Evolutionary conservation across 2,888 invertebrate genomes (phyloP), one percentile per base, ranked within the genome.

Genomic region (Phoronis australis): DNA sequence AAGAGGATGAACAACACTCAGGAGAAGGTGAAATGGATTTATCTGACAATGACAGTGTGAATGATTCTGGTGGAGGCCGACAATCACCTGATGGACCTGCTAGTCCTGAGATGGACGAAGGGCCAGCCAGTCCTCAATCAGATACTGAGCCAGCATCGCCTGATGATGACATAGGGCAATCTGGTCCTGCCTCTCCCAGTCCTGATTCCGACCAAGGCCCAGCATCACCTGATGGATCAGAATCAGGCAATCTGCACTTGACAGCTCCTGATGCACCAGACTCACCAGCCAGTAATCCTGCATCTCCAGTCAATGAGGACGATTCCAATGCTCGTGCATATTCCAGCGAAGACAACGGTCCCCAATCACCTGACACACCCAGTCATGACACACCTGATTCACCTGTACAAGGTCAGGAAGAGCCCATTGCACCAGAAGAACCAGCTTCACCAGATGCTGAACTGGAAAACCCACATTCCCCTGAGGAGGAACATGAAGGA

Each of bases 101-200:
- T 35, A 35, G 9, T 15, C 35, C 35, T 12, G 35, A 35, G 15
- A 38, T 35, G 31, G 41, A 42, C 35, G 37, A 42, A 35, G 51
- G 47, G 3, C 46, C 45, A n/a, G 47, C 44, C 22, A 45, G 45
- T 50, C 51, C 53, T 48, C 23, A 24, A 35, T 45, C 20, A 35
- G 15, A 35, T 1, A 52, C 52, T 47, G 45, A 45, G 15, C 51
- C 54, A 39, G 50, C 31, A 5, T 54, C 55, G 6, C 55, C 54
- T 12, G 41, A 37, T 6, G 49, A 47, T n/a, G n/a, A n/a, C n/a
- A n/a, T n/a, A n/a, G n/a, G n/a, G n/a, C n/a, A n/a, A n/a, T n/a
- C n/a, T n/a, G 31, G 31, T 15, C 43, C 43, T 12, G 26, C 26
- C 27, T 50, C 47, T 27, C 44, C 50, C 35, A 41, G 23, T 38